These are phyloP conservation scores for Ephialtes manifestator DNA, from an alignment of 2,888 invertebrate genomes.

Conservation along the genomic window DNA sequence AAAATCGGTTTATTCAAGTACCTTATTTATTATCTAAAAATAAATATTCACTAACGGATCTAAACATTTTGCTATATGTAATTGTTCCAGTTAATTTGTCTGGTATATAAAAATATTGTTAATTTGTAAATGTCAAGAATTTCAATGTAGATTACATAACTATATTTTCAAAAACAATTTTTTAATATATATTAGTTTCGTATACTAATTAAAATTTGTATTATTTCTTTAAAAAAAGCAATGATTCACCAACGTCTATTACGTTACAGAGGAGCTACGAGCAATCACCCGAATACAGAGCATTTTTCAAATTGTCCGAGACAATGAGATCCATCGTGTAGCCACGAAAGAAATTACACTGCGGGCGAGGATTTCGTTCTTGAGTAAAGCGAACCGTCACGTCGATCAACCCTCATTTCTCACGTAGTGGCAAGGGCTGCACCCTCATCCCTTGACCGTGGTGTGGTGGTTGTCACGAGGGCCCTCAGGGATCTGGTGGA, in stretches of 20 bases:
- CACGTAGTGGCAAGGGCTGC: constrained; percentile 31
- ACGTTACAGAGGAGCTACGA: background rate
- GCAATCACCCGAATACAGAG: background rate
- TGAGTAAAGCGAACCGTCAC: constrained; percentile 21
- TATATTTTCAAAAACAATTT: too few species aligned
- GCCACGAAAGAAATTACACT: constrained; percentile 32
- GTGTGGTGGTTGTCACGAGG: constrained; percentile 18
- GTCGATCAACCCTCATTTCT: constrained; percentile 46
- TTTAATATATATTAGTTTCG: too few species aligned
- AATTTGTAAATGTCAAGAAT: too few species aligned
- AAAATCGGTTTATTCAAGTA: too few species aligned
- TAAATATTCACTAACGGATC: too few species aligned
- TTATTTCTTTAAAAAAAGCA: background rate
- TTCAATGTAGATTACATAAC: too few species aligned
- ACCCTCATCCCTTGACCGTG: constrained; percentile 26
- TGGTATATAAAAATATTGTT: too few species aligned
- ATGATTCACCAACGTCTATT: background rate
- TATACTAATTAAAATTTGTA: too few species aligned
- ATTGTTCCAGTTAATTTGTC: too few species aligned
- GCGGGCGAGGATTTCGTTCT: constrained; percentile 37
- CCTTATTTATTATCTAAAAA: too few species aligned
- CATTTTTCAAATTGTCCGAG: constrained; percentile 17
- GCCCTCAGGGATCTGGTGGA: constrained; percentile 8
- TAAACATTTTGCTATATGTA: too few species aligned
- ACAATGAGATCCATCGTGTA: constrained; percentile 22